Percentiles rank a stretch among this genome's conserved stretches.
These are phyloP conservation scores for Drosophila algonquin DNA, from an alignment of 2,888 invertebrate genomes.

Conservation along the genomic window DNA sequence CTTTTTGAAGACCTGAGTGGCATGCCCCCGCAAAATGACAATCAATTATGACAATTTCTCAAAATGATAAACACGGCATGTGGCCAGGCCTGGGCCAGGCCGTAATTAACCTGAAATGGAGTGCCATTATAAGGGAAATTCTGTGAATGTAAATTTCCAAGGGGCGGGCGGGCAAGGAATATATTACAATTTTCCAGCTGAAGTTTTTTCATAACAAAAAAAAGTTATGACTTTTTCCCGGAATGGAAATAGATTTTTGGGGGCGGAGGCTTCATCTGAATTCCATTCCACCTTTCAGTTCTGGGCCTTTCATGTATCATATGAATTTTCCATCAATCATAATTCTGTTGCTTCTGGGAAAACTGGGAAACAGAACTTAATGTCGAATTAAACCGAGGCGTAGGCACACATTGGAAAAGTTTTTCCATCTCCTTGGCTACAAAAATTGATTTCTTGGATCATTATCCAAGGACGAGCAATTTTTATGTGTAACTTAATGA, in stretches of 20 bases:
- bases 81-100: background rate
- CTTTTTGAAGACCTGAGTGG: slow-evolving; percentile 12
- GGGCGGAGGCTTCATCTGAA: background rate
- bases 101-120: slow-evolving; percentile 28
- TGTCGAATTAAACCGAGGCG: slow-evolving; percentile 27
- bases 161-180: background rate
- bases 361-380: slow-evolving; percentile 19
- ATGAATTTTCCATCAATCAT: slow-evolving; percentile 33
- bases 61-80: slow-evolving; percentile 42
- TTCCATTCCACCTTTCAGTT: background rate
- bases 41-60: slow-evolving; percentile 66
- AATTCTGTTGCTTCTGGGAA: background rate
- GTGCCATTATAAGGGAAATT: slow-evolving; percentile 12
- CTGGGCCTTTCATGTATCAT: background rate
- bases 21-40: slow-evolving; percentile 42
- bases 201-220: slow-evolving; percentile 1
- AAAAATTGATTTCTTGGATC: slow-evolving; percentile 34
- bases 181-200: background rate
- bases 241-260: background rate
- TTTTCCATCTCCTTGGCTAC: background rate
- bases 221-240: background rate
- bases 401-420: slow-evolving; percentile 27
- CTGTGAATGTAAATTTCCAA: background rate
- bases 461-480: slow-evolving; percentile 57
- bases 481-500: slow-evolving; percentile 69